Base-by-base conservation (phyloP, 2,113 vertebrate species). In the Scomber scombrus region DNA sequence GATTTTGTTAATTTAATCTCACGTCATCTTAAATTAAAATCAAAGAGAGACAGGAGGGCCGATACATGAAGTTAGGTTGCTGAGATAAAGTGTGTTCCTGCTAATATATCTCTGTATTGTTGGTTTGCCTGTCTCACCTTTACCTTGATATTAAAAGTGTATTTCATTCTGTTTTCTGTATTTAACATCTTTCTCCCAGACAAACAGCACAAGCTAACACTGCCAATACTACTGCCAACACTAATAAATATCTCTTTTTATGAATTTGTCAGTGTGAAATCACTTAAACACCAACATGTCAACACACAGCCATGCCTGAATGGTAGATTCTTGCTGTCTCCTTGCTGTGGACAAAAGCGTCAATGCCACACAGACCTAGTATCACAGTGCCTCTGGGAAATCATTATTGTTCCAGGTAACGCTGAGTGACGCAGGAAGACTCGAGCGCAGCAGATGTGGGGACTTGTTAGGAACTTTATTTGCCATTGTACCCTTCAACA, bases 401-500 rank as follows among this genome's bases (percentile, higher is more conserved):
- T 91, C 75, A 88, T 72, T 71, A 55, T 55, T 43, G 69, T 83
- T 86, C 60, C 81, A 80, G 88, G 89, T 91, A 75, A 75, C 29
- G 74, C 69, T 51, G 82, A 72, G 64, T 14, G 63, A 72, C 69
- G 74, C 82, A 69, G 77, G 29, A 52, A 73, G 79, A 75, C 78
- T 29, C 67, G 56, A 55, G 69, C 65, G 11, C 78, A 73, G 83
- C 87, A 86, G 86, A 88, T 90, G 91, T 69, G 82, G 60, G 23
- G 70, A 89, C 77, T 90, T 87, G 85, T 88, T 88, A 85, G 73
- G 81, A 81, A 86, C 87, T 89, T 85, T 90, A 90, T 90, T 89
- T 91, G 87, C 86, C 79, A 78, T 72, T 78, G 80, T 88, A 82
- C 75, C 84, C 81, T 90, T 88, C 89, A 86, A 82, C 84, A 90